Base-by-base conservation (phyloP, 2,888 invertebrate genomes). In the Epinotia demarniana region DNA sequence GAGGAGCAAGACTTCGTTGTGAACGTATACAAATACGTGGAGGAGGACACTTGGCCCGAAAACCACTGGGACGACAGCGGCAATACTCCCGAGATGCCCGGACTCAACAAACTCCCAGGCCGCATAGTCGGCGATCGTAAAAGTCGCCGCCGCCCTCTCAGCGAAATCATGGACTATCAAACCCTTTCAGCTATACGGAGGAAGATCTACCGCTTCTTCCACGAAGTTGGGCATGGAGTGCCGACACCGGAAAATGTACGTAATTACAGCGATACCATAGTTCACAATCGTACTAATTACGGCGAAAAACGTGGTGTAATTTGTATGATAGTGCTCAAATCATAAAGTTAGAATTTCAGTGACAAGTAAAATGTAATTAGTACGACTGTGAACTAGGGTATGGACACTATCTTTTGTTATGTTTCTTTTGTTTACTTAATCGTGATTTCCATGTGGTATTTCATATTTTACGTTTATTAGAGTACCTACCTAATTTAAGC, bases 191-290 rank as follows among this genome's bases (percentile, higher is more conserved):
- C 55, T 11, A 71, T 71, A 19, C 33, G 62, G 6, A 39, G 55
- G 55, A 71, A 71, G 23, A 71, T 71, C 9, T 71, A 62, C 39
- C 16, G 62, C 2, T 71, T 71, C 53, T 71, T 61, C n/a, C 61
- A 71, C 9, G 71, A 71, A 9, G 0, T 11, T 8, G 71, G 71
- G 18, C 62, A 71, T 19, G 71, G 71, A 2, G 62, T 63, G 33
- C 71, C 71, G 2, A 62, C 23, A 4, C 71, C 71, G 4, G 71
- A 71, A 13, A 71, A 71, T 8, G 71, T 71, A 19, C 16, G 71
- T 71, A 39, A 4, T 16, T 18, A 19, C 11, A 9, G 57, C n/a
- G n/a, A n/a, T n/a, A n/a, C n/a, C n/a, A n/a, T n/a, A n/a, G n/a
- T n/a, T n/a, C n/a, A n/a, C n/a, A n/a, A n/a, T n/a, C n/a, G n/a